Percentiles rank a stretch among this genome's conserved stretches.
Conservation (phyloP, 1,140 invertebrate species). For the Schlechtendalia chinensis region DNA sequence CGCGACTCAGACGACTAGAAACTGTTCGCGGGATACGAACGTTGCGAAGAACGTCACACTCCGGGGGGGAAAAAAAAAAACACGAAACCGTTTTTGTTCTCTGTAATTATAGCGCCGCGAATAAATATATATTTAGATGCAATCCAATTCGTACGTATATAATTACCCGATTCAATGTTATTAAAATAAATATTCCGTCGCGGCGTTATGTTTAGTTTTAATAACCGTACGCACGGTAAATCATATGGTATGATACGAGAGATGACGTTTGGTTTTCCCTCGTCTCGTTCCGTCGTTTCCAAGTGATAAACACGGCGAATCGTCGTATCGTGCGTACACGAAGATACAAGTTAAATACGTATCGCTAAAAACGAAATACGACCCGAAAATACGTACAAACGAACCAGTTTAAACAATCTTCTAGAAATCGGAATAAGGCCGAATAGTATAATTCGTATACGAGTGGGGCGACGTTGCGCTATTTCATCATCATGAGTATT, state of each 20-base stretch:
- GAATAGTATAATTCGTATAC: neutral
- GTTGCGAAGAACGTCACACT: too few species aligned
- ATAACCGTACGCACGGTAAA: neutral
- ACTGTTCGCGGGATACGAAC: too few species aligned
- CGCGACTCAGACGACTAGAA: too few species aligned
- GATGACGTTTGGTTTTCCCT: neutral
- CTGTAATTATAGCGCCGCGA: neutral
- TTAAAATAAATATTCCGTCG: neutral
- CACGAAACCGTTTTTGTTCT: neutral
- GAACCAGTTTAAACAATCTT: neutral
- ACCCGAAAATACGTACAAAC: too few species aligned
- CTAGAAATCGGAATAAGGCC: neutral
- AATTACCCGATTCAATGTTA: neutral
- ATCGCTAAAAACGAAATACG: too few species aligned
- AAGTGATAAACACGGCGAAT: neutral
- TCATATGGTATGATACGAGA: too few species aligned
- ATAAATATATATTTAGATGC: slow-evolving; percentile 12
- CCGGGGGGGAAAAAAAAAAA: too few species aligned
- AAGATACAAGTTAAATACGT: too few species aligned
- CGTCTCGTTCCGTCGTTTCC: too few species aligned
- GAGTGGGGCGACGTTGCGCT: too few species aligned
- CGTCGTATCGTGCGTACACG: neutral
- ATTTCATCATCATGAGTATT: too few species aligned
- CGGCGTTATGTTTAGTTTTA: neutral
- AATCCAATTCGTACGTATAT: neutral